Evolutionary conservation across 2,797 vertebrate species (phyloP).

Genomic region (Diplodus puntazzo): DNA sequence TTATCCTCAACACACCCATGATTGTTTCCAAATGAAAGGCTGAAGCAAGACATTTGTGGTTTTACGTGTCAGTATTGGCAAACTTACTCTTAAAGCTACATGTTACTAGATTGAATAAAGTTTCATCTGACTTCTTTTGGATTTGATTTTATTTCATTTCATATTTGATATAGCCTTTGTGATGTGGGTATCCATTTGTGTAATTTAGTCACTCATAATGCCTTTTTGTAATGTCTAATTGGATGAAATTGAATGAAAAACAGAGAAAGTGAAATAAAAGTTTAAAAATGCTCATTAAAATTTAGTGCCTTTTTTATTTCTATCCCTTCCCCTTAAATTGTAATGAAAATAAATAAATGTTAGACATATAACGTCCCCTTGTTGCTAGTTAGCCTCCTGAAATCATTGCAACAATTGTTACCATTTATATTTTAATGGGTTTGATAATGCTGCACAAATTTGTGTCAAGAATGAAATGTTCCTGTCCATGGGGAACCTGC

Average conservation of each 20-base stretch:
- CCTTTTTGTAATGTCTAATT: background rate
- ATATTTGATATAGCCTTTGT: background rate
- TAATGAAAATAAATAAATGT: background rate
- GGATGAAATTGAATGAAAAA: background rate
- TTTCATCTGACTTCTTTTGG: background rate
- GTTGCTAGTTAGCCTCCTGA: background rate
- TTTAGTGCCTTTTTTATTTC: too few relatives aligned
- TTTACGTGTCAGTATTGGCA: background rate
- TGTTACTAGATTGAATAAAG: too few relatives aligned
- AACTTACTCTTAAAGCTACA: too few relatives aligned
- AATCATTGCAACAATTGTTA: background rate
- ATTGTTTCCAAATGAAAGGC: background rate
- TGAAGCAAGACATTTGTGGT: background rate
- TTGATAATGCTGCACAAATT: background rate
- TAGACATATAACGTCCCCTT: background rate
- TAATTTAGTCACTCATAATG: too few relatives aligned
- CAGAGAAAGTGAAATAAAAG: rapidly evolving
- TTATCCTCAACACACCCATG: too few relatives aligned
- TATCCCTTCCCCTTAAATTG: background rate
- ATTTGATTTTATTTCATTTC: too few relatives aligned
- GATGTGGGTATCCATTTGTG: background rate
- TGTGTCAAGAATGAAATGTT: background rate
- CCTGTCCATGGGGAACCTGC: background rate
- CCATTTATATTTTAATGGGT: background rate
- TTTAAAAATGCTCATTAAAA: background rate